These are phyloP conservation scores for Cynodonichthys magdalenae DNA, from an alignment of 2,797 vertebrate species.

Conservation along the genomic window DNA sequence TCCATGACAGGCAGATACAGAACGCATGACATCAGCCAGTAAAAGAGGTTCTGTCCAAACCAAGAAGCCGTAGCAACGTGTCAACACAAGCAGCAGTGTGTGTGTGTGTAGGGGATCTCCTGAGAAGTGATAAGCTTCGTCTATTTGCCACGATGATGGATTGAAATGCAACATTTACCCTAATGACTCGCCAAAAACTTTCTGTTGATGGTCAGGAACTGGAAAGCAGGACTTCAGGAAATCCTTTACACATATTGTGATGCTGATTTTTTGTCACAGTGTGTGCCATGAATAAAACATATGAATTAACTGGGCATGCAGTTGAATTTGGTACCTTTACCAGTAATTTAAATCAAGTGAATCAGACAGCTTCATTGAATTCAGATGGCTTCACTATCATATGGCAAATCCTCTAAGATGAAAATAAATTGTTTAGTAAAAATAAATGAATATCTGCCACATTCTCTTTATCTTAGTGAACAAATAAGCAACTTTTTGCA, in stretches of 20 bases:
- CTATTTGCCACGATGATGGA: slow-evolving; percentile 19
- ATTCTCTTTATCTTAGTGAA: neutral
- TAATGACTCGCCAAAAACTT: slow-evolving; percentile 37
- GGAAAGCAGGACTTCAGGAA: slow-evolving; percentile 21
- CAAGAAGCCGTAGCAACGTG: slow-evolving; percentile 69
- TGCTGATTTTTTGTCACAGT: neutral
- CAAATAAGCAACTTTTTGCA: neutral
- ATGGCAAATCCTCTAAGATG: neutral
- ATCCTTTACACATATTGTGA: slow-evolving; percentile 3
- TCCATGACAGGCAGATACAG: slow-evolving; percentile 53
- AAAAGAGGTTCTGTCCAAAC: slow-evolving; percentile 62
- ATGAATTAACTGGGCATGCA: too few species aligned
- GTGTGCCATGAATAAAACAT: neutral
- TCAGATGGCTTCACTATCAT: neutral
- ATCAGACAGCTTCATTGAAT: neutral
- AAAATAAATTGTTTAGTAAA: neutral
- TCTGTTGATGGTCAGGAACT: slow-evolving; percentile 9
- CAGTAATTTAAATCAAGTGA: neutral
- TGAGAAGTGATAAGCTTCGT: slow-evolving; percentile 47
- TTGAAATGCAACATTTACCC: slow-evolving; percentile 33
- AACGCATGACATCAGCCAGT: slow-evolving; percentile 70
- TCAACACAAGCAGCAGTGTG: slow-evolving; percentile 58
- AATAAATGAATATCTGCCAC: too few species aligned
- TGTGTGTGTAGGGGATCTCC: slow-evolving; percentile 30
- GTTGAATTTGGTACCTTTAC: neutral